phyloP scores from a whole-genome alignment of 1,140 invertebrate species.

The honey bee (Apis mellifera) region Amel_HAv3.1 CM009932.2:9961501-9962000 shows the following conservation, averaged over 20 bases:
- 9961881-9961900: background rate
- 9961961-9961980: slow-evolving; percentile 38
- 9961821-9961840: background rate
- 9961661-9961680: background rate
- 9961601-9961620: no score
- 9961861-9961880: slow-evolving; percentile 15
- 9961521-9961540: no score
- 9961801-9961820: no score
- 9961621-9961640: no score
- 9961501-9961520: no score
- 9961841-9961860: slow-evolving; percentile 41
- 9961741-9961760: background rate
- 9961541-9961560: no score
- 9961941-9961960: background rate
- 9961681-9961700: background rate
- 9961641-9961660: background rate
- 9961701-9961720: background rate
- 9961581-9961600: no score
- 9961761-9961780: background rate
- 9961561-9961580: no score
- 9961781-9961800: no score
- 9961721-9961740: background rate
- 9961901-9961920: background rate
- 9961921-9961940: background rate
- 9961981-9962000: slow-evolving; percentile 14